Conservation (phyloP, 1,140 invertebrate genomes). For the Apis mellifera region DNA sequence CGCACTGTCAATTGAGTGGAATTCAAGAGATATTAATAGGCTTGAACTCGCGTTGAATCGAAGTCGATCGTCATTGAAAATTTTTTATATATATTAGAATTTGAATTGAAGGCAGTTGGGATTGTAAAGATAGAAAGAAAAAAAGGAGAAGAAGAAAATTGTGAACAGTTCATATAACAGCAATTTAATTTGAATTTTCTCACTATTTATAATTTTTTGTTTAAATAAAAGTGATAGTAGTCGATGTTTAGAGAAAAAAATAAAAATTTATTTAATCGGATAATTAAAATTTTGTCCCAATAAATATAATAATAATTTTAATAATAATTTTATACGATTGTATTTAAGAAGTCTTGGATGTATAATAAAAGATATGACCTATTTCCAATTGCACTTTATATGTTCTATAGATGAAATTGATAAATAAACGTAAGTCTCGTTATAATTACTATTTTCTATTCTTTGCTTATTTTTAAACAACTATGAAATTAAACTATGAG, state of each 20-base stretch:
- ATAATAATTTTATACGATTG: background rate
- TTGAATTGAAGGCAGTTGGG: background rate
- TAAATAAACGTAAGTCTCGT: conserved; percentile 12
- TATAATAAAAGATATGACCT: background rate
- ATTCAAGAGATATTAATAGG: background rate
- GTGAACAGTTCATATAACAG: background rate
- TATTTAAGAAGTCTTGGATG: background rate
- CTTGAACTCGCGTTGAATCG: background rate
- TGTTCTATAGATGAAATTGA: conserved; percentile 16
- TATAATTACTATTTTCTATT: background rate
- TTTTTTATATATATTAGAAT: background rate
- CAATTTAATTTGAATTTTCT: too few relatives aligned
- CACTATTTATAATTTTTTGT: too few relatives aligned
- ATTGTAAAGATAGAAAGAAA: background rate
- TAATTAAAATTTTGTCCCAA: background rate
- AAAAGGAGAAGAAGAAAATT: background rate
- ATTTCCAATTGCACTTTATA: background rate
- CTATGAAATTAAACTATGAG: background rate
- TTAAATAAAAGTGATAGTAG: too few relatives aligned
- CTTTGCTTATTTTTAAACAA: background rate
- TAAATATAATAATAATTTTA: background rate
- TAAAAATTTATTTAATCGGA: too few relatives aligned
- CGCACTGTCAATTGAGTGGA: background rate
- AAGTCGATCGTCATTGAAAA: background rate
- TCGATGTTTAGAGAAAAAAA: too few relatives aligned